Evolutionary conservation across 2,888 invertebrate species (phyloP).

Genomic region (Ochropacha duplaris): DNA sequence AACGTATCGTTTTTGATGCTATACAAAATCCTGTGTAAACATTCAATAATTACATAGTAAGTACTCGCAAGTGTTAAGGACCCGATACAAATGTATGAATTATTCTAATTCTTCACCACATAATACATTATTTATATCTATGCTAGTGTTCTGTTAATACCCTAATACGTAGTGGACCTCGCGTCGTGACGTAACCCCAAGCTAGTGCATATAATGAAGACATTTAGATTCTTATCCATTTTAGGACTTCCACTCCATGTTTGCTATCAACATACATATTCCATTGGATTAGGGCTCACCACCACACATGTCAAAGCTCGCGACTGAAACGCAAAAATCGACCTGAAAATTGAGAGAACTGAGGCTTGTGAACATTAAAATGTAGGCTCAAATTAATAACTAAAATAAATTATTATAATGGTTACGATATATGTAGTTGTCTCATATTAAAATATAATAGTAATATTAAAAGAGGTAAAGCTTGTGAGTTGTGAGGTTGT

Average conservation of each 20-base stretch:
- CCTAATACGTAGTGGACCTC: neutral
- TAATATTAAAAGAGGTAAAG: too few species aligned
- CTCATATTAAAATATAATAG: too few species aligned
- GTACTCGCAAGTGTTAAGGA: neutral
- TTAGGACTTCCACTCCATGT: conserved; percentile 32
- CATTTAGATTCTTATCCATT: conserved; percentile 63
- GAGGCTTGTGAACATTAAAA: too few species aligned
- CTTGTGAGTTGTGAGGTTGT: too few species aligned
- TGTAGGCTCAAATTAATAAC: too few species aligned
- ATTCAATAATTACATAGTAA: neutral
- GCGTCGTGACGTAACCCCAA: conserved; percentile 21
- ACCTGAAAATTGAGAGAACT: too few species aligned
- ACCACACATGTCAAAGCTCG: neutral
- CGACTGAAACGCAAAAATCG: too few species aligned
- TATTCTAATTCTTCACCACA: neutral
- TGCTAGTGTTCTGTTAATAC: neutral
- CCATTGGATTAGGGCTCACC: neutral
- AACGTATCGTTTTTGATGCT: too few species aligned
- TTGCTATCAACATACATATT: conserved; percentile 19
- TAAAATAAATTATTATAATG: too few species aligned
- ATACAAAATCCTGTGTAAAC: neutral
- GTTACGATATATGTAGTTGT: too few species aligned
- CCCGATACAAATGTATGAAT: neutral
- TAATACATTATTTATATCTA: neutral
- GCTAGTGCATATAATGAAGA: conserved; percentile 51